A percentile compares a stretch with the other conserved stretches of the same genome.
These are phyloP conservation scores for Campoletis raptor DNA, from an alignment of 2,888 invertebrate species.

Conservation along the genomic window DNA sequence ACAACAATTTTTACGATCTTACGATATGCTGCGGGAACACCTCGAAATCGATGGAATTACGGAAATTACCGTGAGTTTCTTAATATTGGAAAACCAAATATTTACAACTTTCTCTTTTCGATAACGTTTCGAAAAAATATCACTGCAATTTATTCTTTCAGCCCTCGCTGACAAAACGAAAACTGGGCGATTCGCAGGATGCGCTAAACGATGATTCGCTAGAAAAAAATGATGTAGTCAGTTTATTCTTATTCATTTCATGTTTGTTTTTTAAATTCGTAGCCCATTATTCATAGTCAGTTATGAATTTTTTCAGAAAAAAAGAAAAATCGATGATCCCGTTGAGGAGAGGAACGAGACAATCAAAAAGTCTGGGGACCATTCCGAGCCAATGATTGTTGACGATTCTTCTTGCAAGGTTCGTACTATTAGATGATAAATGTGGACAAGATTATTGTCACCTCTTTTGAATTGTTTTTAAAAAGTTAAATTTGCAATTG, in stretches of 20 bases:
- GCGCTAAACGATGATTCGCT: slow-evolving; percentile 36
- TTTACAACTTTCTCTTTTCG: not conserved
- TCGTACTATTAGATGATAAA: not conserved
- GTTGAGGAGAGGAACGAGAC: slow-evolving; percentile 40
- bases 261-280: not conserved
- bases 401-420: slow-evolving; percentile 35
- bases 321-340: slow-evolving; percentile 63
- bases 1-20: slow-evolving; percentile 78
- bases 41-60: slow-evolving; percentile 71
- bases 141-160: slow-evolving; percentile 19
- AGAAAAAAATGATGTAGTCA: slow-evolving; percentile 54
- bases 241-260: not conserved
- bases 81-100: not conserved
- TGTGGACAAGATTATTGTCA: not conserved
- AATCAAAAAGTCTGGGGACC: not conserved
- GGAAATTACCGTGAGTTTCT: slow-evolving; percentile 70
- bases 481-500: not conserved
- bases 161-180: slow-evolving; percentile 58
- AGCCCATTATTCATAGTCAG: not conserved
- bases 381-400: not conserved
- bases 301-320: slow-evolving; percentile 71
- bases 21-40: slow-evolving; percentile 75
- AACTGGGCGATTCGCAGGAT: slow-evolving; percentile 47
- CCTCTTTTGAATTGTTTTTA: not conserved
- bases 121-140: not conserved